phyloP scores from a whole-genome alignment of 2,797 vertebrate genomes.

The Mus minutoides region DNA sequence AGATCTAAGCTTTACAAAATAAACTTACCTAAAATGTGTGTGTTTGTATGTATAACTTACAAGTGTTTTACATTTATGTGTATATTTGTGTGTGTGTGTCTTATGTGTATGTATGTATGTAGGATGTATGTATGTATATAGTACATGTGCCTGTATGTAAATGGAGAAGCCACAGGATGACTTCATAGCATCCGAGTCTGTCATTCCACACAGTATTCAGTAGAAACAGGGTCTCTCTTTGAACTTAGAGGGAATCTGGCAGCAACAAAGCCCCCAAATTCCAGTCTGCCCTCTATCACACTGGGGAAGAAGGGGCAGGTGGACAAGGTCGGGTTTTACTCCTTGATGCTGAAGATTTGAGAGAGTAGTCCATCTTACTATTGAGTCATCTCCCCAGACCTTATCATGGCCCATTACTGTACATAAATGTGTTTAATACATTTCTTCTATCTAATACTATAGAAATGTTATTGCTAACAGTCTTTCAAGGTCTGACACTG shows the following conservation, averaged over 20 bases:
- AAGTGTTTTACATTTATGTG: background rate
- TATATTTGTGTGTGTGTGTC: background rate
- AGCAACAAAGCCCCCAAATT: background rate
- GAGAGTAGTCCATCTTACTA: background rate
- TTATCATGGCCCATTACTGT: background rate
- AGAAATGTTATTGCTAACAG: background rate
- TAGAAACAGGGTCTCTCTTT: background rate
- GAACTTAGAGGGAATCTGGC: background rate
- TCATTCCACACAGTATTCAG: background rate
- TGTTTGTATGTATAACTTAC: background rate
- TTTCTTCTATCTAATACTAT: background rate
- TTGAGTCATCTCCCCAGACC: background rate
- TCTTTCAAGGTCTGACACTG: background rate
- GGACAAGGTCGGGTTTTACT: background rate
- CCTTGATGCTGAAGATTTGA: background rate
- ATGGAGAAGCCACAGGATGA: background rate
- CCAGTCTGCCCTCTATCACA: too few relatives aligned
- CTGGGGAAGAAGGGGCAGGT: background rate
- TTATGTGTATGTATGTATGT: background rate
- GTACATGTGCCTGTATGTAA: background rate
- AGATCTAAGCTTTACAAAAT: conserved; percentile 34
- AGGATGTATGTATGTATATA: too few relatives aligned
- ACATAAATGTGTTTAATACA: background rate
- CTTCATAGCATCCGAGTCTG: background rate
- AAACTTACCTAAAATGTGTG: background rate